phyloP scores from a whole-genome alignment of 1,140 invertebrate genomes.

The Acromyrmex echinatior region DNA sequence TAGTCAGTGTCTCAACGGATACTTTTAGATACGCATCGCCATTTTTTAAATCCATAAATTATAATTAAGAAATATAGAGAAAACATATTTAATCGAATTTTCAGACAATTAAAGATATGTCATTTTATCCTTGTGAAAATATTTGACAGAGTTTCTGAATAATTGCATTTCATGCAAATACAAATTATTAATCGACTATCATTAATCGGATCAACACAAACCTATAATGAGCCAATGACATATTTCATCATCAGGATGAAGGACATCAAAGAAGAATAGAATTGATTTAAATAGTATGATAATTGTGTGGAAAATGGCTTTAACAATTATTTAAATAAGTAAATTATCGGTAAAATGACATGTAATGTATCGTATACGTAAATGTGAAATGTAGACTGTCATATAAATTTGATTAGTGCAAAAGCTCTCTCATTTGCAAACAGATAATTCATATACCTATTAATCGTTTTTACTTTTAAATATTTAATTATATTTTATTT shows the following conservation, averaged over 20 bases:
- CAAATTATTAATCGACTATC: not conserved
- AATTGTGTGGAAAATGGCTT: constrained; percentile 48
- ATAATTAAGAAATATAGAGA: not conserved
- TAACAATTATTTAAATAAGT: constrained; percentile 51
- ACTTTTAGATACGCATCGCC: not conserved
- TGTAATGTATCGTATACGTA: constrained; percentile 2
- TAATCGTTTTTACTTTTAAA: not conserved
- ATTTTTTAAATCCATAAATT: not conserved
- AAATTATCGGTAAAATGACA: constrained; percentile 50
- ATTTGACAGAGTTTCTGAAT: not conserved
- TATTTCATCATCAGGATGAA: constrained; percentile 28
- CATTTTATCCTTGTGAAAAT: not conserved
- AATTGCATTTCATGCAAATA: constrained; percentile 31
- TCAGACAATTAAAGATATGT: not conserved
- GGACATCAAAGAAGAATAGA: constrained; percentile 50
- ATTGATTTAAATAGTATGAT: constrained; percentile 49
- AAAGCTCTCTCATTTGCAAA: constrained; percentile 6
- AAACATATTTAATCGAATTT: not conserved
- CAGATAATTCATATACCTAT: not conserved
- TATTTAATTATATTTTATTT: constrained; percentile 13
- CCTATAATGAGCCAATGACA: constrained; percentile 38
- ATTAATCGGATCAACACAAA: constrained; percentile 23
- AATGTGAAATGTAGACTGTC: constrained; percentile 41
- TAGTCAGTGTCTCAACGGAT: not conserved
- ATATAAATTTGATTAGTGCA: constrained; percentile 35